Conservation (phyloP, 2,888 invertebrate species). For the Gymnoscelis rufifasciata region DNA sequence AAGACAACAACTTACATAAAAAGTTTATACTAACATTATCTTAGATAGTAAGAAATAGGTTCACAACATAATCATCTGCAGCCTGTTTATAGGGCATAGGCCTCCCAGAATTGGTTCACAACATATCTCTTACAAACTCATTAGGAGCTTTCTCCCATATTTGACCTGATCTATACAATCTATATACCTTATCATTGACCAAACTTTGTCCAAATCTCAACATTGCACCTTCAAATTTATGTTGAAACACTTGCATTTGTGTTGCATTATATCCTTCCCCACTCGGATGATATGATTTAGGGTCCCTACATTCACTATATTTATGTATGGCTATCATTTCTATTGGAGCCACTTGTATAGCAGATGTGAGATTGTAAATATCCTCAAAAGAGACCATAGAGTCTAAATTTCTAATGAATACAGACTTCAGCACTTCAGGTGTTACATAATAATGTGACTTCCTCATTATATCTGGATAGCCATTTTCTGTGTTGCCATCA, state of each 20-base stretch:
- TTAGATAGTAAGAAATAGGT: no score
- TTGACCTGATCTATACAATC: slow-evolving; percentile 66
- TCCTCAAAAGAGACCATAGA: slow-evolving; percentile 67
- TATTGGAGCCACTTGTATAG: slow-evolving; percentile 47
- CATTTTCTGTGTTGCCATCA: slow-evolving; percentile 64
- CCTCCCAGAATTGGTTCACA: slow-evolving; percentile 22
- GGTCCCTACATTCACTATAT: slow-evolving; percentile 69
- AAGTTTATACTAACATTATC: no score
- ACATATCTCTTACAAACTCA: slow-evolving; percentile 57
- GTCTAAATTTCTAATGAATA: slow-evolving; percentile 64
- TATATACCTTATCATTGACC: slow-evolving; percentile 68
- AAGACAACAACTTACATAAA: no score
- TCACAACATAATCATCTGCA: neutral
- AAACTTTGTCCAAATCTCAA: slow-evolving; percentile 69
- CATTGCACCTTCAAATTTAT: slow-evolving; percentile 75
- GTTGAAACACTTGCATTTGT: slow-evolving; percentile 68
- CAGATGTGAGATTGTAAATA: slow-evolving; percentile 51
- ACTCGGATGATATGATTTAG: slow-evolving; percentile 49
- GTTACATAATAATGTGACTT: slow-evolving; percentile 67
- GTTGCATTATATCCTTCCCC: slow-evolving; percentile 64
- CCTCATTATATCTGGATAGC: slow-evolving; percentile 65
- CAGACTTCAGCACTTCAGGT: slow-evolving; percentile 45
- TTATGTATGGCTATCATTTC: slow-evolving; percentile 66
- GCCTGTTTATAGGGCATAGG: no score
- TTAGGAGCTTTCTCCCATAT: slow-evolving; percentile 66